Conservation (phyloP, 2,797 vertebrate species). For the Myotis myotis region DNA sequence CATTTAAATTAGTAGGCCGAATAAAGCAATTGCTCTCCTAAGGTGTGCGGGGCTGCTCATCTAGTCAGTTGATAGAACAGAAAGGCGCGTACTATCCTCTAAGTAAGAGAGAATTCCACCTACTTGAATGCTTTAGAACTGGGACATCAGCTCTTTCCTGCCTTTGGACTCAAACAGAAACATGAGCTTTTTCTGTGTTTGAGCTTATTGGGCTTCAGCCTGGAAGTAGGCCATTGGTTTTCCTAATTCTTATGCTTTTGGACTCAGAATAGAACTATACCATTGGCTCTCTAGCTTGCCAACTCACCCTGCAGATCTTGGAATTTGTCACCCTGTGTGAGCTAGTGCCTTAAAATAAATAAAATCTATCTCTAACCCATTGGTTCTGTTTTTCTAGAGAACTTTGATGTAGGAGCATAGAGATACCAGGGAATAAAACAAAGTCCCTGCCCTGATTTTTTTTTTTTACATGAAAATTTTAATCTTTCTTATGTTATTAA, state of each 20-base stretch:
- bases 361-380: neutral
- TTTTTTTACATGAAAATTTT: neutral
- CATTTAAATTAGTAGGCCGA: neutral
- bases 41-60: neutral
- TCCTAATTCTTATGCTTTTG: neutral
- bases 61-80: neutral
- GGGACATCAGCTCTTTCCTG: neutral
- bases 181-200: neutral
- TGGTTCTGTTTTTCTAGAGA: neutral
- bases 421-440: neutral
- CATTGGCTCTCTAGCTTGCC: neutral
- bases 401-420: neutral
- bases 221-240: neutral
- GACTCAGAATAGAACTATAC: neutral
- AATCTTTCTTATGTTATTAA: neutral
- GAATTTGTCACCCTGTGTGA: neutral
- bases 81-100: neutral
- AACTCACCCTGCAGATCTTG: neutral
- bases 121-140: neutral
- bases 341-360: neutral
- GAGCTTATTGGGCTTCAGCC: neutral
- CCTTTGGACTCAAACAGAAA: neutral
- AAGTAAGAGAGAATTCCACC: neutral
- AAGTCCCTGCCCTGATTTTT: neutral
- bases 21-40: neutral